Evolutionary conservation across 2,113 vertebrate species (phyloP), one percentile per base, ranked within the genome.

Genomic region (Oryzias javanicus): DNA sequence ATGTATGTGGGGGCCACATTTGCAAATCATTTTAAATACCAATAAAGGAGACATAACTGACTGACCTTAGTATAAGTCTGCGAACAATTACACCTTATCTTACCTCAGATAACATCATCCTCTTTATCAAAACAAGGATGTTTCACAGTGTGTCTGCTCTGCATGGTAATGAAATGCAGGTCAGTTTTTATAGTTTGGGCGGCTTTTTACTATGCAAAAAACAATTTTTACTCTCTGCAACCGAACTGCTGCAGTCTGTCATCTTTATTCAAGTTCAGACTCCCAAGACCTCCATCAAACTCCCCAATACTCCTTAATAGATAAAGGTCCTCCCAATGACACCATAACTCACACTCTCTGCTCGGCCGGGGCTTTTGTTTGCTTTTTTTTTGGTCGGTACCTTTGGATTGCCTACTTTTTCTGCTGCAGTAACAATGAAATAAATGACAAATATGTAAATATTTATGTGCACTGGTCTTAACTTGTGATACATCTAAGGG

Each of bases 11-110:
- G 42, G 61, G 71, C 62, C 56, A 64, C 69, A 88, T 88, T 89
- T 87, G 84, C 89, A 88, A 89, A 88, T 90, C 87, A 89, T 83
- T 84, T 89, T 85, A 88, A 89, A 89, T 81, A 84, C 86, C 78
- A 71, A 80, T 83, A 76, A 85, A 80, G 75, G 83, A 70, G 84
- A 80, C 76, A 55, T 70, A 78, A 76, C 55, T 68, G 70, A 73
- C 52, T 79, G 84, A 85, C 87, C 84, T 41, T 14, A 27, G 52
- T 46, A 40, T 76, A 66, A 76, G 82, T 72, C 72, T 70, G 71
- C 48, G 44, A 64, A 72, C 68, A 74, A 44, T 74, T 64, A 71
- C 73, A 64, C 50, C 57, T 70, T 55, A 69, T 64, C 75, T 86
- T 61, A 71, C 49, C 67, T 64, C 80, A 73, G 77, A 86, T 80